Base-by-base conservation (phyloP, 2,888 invertebrate genomes). In the Troides oblongomaculatus region DNA sequence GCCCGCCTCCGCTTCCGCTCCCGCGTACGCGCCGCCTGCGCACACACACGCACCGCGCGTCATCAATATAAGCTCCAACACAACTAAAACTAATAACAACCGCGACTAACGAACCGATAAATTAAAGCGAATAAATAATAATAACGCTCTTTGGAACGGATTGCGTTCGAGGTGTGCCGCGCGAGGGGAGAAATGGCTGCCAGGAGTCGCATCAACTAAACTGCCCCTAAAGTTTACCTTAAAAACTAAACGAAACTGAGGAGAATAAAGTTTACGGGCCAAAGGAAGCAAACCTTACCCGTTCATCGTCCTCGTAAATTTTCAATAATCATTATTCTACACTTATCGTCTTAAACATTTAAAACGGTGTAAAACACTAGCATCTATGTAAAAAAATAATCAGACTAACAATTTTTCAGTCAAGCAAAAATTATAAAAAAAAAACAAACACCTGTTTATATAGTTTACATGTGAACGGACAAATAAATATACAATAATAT, bases 91-190 rank as follows among this genome's bases (percentile, higher is more conserved):
- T 75, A 56, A 46, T 46, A 78, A 81, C 79, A 80, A 75, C 71
- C 74, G 71, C 76, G 75, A 79, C 80, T 77, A 80, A 80, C 77
- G 68, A 81, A 84, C 74, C 68, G 80, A 86, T 86, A 87, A 88
- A 84, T 85, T 83, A 86, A 87, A 84, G 85, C 86, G 81, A 89
- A 88, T 88, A 89, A 90, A 89, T 88, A 84, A 83, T 75, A 81
- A 78, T 75, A 77, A 79, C 85, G 87, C 87, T 88, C 90, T 90
- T 90, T 90, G 90, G 91, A 88, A 87, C 88, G 84, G 86, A 83
- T 85, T 84, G 80, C 83, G 81, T 83, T 83, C 85, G 85, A 86
- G 84, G 86, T 86, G 82, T 82, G 75, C 72, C 65, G 71, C 73
- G 70, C 66, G 70, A 71, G 69, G 74, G 72, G 68, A 58, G 72